Percentiles rank a stretch among this genome's conserved stretches.
These are phyloP conservation scores for Sardinella longiceps DNA, from an alignment of 2,797 vertebrate genomes.

Conservation along the genomic window DNA sequence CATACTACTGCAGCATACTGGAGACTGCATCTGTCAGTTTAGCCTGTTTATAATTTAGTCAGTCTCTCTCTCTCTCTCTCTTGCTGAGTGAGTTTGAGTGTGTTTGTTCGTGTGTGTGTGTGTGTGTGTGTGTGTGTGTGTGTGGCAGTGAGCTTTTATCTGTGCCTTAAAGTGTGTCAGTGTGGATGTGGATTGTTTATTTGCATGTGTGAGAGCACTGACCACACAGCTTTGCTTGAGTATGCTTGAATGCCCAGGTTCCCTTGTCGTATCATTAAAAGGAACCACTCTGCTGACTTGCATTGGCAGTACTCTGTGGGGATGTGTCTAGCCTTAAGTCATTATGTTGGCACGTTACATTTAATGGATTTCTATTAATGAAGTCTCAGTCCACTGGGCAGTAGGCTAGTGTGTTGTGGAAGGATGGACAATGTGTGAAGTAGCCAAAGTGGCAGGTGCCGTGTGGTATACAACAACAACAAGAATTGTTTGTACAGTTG, in stretches of 20 bases:
- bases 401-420: conserved; percentile 5
- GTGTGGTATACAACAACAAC: background rate
- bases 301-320: conserved; percentile 63
- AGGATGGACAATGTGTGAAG: background rate
- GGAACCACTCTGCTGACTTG: conserved; percentile 62
- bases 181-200: conserved; percentile 6
- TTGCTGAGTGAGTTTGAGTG: conserved; percentile 15
- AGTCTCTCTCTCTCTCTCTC: conserved; percentile 56
- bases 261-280: conserved; percentile 72
- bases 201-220: conserved; percentile 31
- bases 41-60: conserved; percentile 62
- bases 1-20: background rate
- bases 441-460: background rate
- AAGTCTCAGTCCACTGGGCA: conserved; percentile 16
- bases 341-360: conserved; percentile 13
- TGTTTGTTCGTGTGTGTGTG: background rate
- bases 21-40: conserved; percentile 2
- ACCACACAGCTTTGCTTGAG: background rate
- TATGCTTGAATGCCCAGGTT: conserved; percentile 40
- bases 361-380: conserved; percentile 25
- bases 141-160: background rate
- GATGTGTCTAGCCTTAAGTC: conserved; percentile 59
- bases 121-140: conserved; percentile 33
- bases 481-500: background rate
- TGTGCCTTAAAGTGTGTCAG: background rate